Base-by-base conservation (phyloP, 2,888 invertebrate genomes). In the Acleris sparsana region DNA sequence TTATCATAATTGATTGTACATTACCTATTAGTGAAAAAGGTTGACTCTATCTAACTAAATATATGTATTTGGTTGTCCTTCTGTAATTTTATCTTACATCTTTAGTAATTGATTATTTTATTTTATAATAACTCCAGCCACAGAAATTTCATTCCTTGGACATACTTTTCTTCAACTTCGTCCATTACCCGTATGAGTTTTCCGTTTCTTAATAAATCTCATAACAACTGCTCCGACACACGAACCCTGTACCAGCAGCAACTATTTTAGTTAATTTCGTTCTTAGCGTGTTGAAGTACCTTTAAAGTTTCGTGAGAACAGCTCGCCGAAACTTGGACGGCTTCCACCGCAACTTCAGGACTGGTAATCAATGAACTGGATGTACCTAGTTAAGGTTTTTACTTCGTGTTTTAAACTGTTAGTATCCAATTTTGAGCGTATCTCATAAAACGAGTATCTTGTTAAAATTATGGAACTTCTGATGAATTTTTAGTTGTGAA, bases 211-310 rank as follows among this genome's bases (percentile, higher is more conserved):
- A n/a, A 22, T 53, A 46, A 22, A 39, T 53, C 46, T 55, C 39
- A 20, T 59, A 53, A 53, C 46, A 53, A 64, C 46, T 7, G 16
- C 18, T 9, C 4, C 16, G 49, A 13, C 53, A 49, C 53, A 59
- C 63, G 63, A 46, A 44, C 44, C 44, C 46, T 25, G 58, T 53
- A 17, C 58, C 25, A 53, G 39, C 59, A 53, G 22, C 48, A 49
- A 62, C 49, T 64, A 59, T 64, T 64, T 59, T 53, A 59, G 53
- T 64, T 59, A 64, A 64, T 64, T 64, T 64, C 53, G 64, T 59
- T 64, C 64, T 64, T 64, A 59, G 64, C 64, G 64, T 64, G 64
- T 25, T 63, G 58, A 39, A 59, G 48, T 53, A 59, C 53, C 53
- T 64, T 64, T 48, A 59, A 64, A 64, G 33, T 64, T 64, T 60